Conservation (phyloP, 2,888 invertebrate genomes). For the Ernsta delagoae region DNA sequence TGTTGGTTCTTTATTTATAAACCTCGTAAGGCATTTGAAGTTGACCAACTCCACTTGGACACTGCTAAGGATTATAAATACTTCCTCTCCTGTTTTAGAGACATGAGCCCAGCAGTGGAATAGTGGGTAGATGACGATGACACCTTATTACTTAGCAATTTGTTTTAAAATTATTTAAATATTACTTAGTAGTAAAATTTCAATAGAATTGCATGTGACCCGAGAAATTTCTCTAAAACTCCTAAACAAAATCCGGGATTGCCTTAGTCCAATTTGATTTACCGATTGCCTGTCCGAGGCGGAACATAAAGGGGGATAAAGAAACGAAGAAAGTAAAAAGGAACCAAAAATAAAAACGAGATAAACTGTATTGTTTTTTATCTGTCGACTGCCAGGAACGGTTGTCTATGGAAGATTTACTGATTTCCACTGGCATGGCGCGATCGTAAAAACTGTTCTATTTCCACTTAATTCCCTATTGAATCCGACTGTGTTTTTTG, state of each 20-base stretch:
- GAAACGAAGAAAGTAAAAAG: constrained; percentile 4
- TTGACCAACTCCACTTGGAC: too few relatives aligned
- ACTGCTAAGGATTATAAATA: too few relatives aligned
- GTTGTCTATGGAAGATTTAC: constrained; percentile 41
- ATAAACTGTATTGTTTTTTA: constrained; percentile 39
- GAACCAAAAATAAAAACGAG: constrained; percentile 14
- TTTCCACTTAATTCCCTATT: constrained; percentile 31
- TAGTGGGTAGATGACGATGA: too few relatives aligned
- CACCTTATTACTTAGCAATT: too few relatives aligned
- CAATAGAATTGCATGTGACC: neutral
- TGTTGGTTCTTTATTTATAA: too few relatives aligned
- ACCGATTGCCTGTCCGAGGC: constrained; percentile 31
- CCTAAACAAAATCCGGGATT: constrained; percentile 11
- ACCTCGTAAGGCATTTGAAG: too few relatives aligned
- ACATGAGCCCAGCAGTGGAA: too few relatives aligned
- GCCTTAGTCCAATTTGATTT: constrained; percentile 35
- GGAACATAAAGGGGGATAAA: constrained; percentile 21
- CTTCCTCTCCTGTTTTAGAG: too few relatives aligned
- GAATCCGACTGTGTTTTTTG: constrained; percentile 23
- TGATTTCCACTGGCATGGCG: constrained; percentile 38
- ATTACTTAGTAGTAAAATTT: too few relatives aligned
- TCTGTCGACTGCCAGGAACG: constrained; percentile 36
- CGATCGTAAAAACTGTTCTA: constrained; percentile 35
- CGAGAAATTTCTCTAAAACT: constrained; percentile 16
- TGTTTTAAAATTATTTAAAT: too few relatives aligned